phyloP scores from a whole-genome alignment of 2,113 vertebrate genomes.

The Lontra canadensis region DNA sequence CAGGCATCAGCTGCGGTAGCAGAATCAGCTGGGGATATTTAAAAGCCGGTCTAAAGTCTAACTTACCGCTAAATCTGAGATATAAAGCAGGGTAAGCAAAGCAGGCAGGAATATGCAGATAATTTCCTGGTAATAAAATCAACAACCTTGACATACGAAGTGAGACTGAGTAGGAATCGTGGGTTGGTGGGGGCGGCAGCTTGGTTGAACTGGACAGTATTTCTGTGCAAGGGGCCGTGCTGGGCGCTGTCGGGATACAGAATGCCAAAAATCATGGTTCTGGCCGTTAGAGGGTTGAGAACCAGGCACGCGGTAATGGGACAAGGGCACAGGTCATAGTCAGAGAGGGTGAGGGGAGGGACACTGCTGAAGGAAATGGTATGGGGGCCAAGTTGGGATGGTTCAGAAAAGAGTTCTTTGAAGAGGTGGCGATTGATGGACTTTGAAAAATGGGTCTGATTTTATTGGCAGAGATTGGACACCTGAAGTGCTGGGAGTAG shows the following conservation, averaged over 20 bases:
- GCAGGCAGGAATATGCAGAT: slow-evolving; percentile 73
- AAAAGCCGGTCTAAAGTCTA: slow-evolving; percentile 76
- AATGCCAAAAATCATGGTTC: background rate
- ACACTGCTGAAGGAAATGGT: background rate
- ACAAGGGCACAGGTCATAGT: background rate
- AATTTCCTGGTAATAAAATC: slow-evolving; percentile 75
- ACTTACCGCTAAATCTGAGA: slow-evolving; percentile 76
- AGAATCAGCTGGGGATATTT: slow-evolving; percentile 79
- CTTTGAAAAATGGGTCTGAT: background rate
- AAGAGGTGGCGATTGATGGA: background rate
- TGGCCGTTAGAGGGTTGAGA: background rate
- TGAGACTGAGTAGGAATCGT: slow-evolving; percentile 54
- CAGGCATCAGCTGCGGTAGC: slow-evolving; percentile 68
- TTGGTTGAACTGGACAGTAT: slow-evolving; percentile 53
- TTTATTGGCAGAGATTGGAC: background rate
- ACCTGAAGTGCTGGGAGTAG: background rate
- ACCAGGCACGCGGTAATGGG: background rate
- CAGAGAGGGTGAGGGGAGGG: background rate
- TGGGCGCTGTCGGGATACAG: background rate
- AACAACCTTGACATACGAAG: slow-evolving; percentile 72
- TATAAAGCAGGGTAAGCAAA: slow-evolving; percentile 55
- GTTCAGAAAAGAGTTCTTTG: background rate
- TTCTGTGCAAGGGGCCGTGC: slow-evolving; percentile 31
- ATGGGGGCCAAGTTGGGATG: background rate
- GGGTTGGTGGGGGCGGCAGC: slow-evolving; percentile 8